phyloP scores from a whole-genome alignment of 2,113 vertebrate species.

The Chamaetylas fuelleborni region DNA sequence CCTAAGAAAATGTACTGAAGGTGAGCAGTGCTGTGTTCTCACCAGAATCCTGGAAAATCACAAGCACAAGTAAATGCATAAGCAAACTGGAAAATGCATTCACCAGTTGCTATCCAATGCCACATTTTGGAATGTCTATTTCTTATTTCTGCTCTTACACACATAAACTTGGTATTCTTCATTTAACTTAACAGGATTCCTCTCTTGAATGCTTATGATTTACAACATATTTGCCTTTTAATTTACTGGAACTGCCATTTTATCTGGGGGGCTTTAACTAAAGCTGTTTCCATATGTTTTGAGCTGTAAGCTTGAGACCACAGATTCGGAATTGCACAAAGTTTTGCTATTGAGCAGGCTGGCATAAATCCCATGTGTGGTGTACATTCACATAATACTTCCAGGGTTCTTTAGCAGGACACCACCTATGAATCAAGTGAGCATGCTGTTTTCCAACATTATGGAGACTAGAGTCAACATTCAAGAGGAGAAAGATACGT shows the following conservation, averaged over 20 bases:
- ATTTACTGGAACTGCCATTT: not conserved
- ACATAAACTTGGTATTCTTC: not conserved
- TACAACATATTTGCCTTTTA: not conserved
- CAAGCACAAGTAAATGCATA: not conserved
- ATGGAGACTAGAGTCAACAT: not conserved
- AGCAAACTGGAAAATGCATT: not conserved
- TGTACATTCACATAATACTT: not conserved
- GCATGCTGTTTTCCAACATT: not conserved
- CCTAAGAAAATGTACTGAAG: not conserved
- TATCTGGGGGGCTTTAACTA: constrained; percentile 8
- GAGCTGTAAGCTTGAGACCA: not conserved
- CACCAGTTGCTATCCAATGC: not conserved
- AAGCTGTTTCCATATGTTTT: constrained; percentile 35
- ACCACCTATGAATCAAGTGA: not conserved
- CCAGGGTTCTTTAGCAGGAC: not conserved
- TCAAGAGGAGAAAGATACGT: not conserved
- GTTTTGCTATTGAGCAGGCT: not conserved
- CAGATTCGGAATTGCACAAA: not conserved
- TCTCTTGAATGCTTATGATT: not conserved
- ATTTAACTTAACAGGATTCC: not conserved
- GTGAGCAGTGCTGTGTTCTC: not conserved
- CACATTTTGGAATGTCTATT: not conserved
- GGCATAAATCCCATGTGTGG: not conserved
- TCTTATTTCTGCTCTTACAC: not conserved
- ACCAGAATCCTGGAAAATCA: not conserved